Evolutionary conservation across 2,888 invertebrate genomes (phyloP).

Genomic region (Anaspis maculata): DNA sequence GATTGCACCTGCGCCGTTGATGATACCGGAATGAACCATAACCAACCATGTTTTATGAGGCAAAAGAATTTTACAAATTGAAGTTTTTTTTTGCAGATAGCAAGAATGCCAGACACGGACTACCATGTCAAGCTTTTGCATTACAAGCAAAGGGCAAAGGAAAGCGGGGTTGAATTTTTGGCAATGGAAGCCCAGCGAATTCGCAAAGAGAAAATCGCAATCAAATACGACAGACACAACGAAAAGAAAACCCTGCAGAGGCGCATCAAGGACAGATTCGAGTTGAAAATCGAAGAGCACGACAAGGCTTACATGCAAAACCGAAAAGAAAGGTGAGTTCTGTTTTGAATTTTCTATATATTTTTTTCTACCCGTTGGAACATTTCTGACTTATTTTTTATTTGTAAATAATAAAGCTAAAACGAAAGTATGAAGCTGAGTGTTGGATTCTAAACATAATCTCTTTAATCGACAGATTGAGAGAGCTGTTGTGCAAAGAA

Average conservation of each 20-base stretch:
- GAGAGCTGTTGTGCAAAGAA: slow-evolving; percentile 44
- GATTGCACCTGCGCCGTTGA: background rate
- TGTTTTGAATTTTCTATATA: no score
- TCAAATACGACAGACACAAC: slow-evolving; percentile 28
- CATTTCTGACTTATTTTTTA: slow-evolving; percentile 12
- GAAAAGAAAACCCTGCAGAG: slow-evolving; percentile 24
- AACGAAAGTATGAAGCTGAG: no score
- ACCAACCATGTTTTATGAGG: background rate
- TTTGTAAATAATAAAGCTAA: no score
- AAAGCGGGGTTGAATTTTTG: slow-evolving; percentile 3
- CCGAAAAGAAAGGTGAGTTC: slow-evolving; percentile 40
- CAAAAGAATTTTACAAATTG: no score
- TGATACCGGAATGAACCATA: background rate
- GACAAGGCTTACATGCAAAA: slow-evolving; percentile 27
- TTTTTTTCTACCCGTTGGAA: background rate
- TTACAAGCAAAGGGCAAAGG: slow-evolving; percentile 25
- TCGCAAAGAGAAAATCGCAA: slow-evolving; percentile 16
- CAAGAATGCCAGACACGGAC: slow-evolving; percentile 28
- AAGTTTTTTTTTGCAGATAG: slow-evolving; percentile 22
- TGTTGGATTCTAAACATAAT: no score
- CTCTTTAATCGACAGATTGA: no score
- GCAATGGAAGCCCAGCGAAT: slow-evolving; percentile 10
- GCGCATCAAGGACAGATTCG: slow-evolving; percentile 28
- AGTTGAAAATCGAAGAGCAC: slow-evolving; percentile 28
- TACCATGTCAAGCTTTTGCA: slow-evolving; percentile 24